Conservation (phyloP, 2,113 vertebrate genomes). For the Crocuta crocuta region DNA sequence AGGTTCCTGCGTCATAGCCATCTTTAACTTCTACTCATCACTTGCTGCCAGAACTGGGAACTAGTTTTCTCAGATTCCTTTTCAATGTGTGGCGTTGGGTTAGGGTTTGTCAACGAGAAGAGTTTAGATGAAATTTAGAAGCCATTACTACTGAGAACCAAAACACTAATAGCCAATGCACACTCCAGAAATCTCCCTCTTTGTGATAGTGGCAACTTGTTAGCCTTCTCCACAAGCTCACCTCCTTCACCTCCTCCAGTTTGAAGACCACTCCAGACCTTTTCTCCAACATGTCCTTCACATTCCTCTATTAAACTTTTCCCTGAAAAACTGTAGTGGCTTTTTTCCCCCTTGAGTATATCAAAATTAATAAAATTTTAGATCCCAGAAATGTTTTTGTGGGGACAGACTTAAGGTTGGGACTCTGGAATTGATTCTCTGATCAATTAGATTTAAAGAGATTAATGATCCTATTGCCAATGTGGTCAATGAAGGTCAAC, state of each 20-base stretch:
- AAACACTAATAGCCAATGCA: background rate
- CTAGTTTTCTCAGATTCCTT: background rate
- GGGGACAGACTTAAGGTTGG: background rate
- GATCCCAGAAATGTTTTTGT: background rate
- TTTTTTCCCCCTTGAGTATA: background rate
- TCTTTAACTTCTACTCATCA: background rate
- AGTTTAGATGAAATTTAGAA: background rate
- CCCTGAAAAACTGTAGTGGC: rapidly evolving
- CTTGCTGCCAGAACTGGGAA: background rate
- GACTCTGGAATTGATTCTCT: background rate
- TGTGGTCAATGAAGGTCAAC: background rate
- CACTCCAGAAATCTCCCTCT: background rate
- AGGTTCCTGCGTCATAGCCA: background rate
- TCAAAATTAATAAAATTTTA: background rate
- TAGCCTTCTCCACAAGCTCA: background rate
- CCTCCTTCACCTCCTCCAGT: background rate
- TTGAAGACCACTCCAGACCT: background rate
- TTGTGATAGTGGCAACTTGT: background rate
- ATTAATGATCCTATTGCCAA: background rate
- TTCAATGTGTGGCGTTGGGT: background rate
- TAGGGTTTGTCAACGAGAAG: background rate
- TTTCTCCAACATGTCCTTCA: background rate
- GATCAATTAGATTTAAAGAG: background rate
- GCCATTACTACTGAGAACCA: background rate
- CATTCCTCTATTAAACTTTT: background rate